Percentiles rank a stretch among this genome's conserved stretches.
Conservation (phyloP, 2,797 vertebrate genomes). For the Sebastiscus tertius region DNA sequence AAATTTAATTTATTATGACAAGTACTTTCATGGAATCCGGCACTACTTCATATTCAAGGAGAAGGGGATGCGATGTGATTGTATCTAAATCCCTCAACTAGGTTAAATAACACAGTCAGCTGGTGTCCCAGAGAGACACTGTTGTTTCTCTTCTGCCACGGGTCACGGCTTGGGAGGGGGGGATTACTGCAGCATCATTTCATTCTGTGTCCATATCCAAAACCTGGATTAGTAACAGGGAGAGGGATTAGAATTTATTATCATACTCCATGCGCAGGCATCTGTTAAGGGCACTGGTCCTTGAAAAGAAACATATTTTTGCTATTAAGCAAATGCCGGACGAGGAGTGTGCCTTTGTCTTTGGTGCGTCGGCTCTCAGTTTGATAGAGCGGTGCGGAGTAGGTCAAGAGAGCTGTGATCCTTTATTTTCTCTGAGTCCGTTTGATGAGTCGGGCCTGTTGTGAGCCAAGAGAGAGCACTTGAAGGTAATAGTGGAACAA, state of each 20-base stretch:
- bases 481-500: conserved; percentile 8
- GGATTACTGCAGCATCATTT: conserved; percentile 69
- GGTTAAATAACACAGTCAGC: conserved; percentile 52
- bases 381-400: conserved; percentile 1
- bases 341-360: conserved; percentile 30
- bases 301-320: conserved; percentile 71
- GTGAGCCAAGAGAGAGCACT: not conserved
- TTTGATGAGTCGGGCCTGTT: not conserved
- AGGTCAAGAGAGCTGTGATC: conserved; percentile 36
- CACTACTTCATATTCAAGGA: conserved; percentile 57
- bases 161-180: conserved; percentile 55
- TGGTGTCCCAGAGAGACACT: conserved; percentile 14
- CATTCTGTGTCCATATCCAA: conserved; percentile 64
- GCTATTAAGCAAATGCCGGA: conserved; percentile 47
- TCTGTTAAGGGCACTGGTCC: conserved; percentile 66
- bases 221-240: conserved; percentile 65
- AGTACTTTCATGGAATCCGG: conserved; percentile 61
- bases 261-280: conserved; percentile 52
- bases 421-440: conserved; percentile 1
- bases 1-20: conserved; percentile 74
- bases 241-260: conserved; percentile 75
- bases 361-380: not conserved
- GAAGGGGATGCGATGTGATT: conserved; percentile 65
- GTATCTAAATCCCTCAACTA: conserved; percentile 75
- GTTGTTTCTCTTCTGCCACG: conserved; percentile 40